phyloP scores from a whole-genome alignment of 23 tunicate genomes.

The Trididemnum miniatum region DNA sequence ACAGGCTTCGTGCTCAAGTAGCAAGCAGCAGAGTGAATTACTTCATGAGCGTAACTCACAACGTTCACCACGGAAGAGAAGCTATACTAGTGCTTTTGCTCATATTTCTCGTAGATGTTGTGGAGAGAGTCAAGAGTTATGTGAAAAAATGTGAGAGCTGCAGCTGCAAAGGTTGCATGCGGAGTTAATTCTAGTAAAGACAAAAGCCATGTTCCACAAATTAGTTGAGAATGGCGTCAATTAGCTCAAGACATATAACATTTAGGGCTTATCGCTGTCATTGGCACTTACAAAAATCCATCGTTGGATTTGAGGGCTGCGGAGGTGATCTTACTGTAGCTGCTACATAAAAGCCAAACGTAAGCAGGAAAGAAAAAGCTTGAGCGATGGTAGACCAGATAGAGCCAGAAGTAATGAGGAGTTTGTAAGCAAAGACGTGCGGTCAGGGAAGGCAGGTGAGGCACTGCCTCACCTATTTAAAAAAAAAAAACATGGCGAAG shows the following conservation, averaged over 20 bases:
- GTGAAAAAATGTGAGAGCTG: not conserved
- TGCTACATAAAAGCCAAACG: not conserved
- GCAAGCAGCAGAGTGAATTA: no score
- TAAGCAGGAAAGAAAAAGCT: not conserved
- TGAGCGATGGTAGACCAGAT: not conserved
- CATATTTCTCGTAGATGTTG: not conserved
- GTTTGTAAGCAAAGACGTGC: no score
- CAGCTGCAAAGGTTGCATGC: not conserved
- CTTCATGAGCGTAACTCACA: not conserved
- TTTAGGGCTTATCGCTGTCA: not conserved
- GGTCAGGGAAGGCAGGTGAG: no score
- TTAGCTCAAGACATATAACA: not conserved
- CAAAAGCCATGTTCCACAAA: not conserved
- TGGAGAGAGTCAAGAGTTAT: not conserved
- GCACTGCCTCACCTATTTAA: no score
- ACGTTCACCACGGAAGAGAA: not conserved
- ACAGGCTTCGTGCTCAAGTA: no score
- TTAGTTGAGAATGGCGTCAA: not conserved
- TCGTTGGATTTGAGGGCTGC: not conserved
- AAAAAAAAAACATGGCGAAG: no score
- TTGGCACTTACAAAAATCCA: not conserved
- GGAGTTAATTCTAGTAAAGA: not conserved
- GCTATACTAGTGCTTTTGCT: not conserved
- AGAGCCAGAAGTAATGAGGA: not conserved
- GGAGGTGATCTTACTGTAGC: not conserved